Percentiles rank a stretch among this genome's conserved stretches.
phyloP scores from a whole-genome alignment of 2,797 vertebrate genomes.

The Alcedo quadribrachys region DNA sequence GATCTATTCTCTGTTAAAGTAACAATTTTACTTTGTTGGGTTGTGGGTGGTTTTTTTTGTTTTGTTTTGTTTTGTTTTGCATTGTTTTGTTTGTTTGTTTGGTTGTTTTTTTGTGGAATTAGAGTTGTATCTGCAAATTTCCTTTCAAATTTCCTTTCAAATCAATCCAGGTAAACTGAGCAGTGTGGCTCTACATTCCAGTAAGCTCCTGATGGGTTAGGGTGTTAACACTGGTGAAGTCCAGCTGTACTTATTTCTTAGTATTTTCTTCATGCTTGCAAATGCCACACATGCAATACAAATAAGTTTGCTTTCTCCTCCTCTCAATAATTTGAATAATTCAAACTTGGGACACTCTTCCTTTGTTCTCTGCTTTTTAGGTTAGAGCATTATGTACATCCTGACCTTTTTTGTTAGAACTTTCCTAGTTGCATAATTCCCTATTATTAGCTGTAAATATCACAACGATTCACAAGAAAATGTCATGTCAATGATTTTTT shows the following conservation, averaged over 20 bases:
- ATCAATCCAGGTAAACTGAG: neutral
- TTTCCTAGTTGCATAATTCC: neutral
- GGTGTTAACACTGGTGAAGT: neutral
- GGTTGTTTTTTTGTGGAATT: neutral
- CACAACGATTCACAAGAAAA: neutral
- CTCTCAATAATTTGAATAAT: neutral
- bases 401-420: neutral
- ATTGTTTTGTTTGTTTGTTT: neutral
- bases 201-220: neutral
- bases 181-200: neutral
- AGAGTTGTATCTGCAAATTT: neutral
- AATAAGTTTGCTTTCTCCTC: neutral
- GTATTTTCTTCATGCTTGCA: neutral
- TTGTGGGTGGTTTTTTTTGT: neutral
- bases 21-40: neutral
- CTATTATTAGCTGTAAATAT: slow-evolving; percentile 21
- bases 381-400: neutral
- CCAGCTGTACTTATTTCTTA: neutral
- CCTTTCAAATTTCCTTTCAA: neutral
- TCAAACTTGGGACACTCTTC: neutral
- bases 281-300: neutral
- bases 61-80: neutral
- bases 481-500: neutral
- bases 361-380: slow-evolving; percentile 25
- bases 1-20: neutral